Percentiles rank a stretch among this genome's conserved stretches.
Evolutionary conservation across 2,888 invertebrate species (phyloP).

Genomic region (Epinotia brunnichana): DNA sequence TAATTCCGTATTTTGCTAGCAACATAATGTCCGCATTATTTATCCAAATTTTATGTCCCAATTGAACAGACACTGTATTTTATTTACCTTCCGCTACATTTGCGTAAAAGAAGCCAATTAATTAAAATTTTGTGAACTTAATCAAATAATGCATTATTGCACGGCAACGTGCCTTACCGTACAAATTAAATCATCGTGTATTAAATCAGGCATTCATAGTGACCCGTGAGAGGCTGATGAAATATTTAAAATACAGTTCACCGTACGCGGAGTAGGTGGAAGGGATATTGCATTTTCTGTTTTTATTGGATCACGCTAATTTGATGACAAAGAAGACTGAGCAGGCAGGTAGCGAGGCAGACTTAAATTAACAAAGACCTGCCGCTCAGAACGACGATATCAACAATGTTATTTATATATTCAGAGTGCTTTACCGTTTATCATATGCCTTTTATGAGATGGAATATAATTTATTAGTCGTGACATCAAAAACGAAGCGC

Average conservation of each 20-base stretch:
- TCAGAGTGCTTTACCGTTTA: conserved; percentile 23
- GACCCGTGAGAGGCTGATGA: conserved; percentile 27
- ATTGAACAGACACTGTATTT: conserved; percentile 12
- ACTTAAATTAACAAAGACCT: conserved; percentile 65
- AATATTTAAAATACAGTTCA: conserved; percentile 37
- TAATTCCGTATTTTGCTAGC: conserved; percentile 8
- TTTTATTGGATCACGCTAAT: conserved; percentile 58
- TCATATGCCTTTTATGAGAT: conserved; percentile 14
- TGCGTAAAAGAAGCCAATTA: conserved; percentile 42
- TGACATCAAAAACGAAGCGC: conserved; percentile 17
- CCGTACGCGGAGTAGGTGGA: conserved; percentile 45
- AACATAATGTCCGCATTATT: conserved; percentile 12
- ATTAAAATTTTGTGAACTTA: conserved; percentile 47
- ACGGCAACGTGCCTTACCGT: neutral
- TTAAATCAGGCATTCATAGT: conserved; percentile 5
- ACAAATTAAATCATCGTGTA: conserved; percentile 25
- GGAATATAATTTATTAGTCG: conserved; percentile 8
- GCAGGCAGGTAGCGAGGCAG: conserved; percentile 46
- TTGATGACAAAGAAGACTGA: conserved; percentile 57
- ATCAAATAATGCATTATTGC: conserved; percentile 47
- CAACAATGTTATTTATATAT: conserved; percentile 28
- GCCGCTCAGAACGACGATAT: conserved; percentile 14
- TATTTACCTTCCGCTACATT: conserved; percentile 38
- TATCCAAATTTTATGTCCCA: neutral
- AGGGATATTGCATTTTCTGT: conserved; percentile 59